phyloP scores from a whole-genome alignment of 2,888 invertebrate species.

The Drosophila setosimentum region DNA sequence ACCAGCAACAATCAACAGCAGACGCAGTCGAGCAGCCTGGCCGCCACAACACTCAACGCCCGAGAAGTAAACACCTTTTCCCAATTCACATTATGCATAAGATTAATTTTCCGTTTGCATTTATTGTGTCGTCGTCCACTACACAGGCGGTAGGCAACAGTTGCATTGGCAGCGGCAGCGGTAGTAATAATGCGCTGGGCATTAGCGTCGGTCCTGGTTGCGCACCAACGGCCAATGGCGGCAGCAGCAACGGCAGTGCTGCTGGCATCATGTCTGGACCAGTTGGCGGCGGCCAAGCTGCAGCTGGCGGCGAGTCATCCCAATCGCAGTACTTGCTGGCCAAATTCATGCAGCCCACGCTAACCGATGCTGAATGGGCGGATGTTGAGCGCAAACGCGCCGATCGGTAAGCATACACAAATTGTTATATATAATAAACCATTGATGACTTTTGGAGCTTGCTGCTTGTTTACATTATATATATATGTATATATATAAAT shows the following conservation, averaged over 20 bases:
- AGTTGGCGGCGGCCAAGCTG: constrained; percentile 58
- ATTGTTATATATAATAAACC: too few relatives aligned
- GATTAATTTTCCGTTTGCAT: constrained; percentile 1
- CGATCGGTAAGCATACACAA: constrained; percentile 85
- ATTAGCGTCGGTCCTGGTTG: constrained; percentile 75
- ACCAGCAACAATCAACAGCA: constrained; percentile 83
- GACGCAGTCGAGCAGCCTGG: constrained; percentile 83
- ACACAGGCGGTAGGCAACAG: constrained; percentile 71
- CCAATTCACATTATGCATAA: neutral
- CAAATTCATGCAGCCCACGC: constrained; percentile 86
- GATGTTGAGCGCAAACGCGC: constrained; percentile 87
- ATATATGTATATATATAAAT: too few relatives aligned
- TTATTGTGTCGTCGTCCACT: constrained; percentile 7
- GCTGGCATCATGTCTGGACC: constrained; percentile 58
- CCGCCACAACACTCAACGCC: constrained; percentile 83
- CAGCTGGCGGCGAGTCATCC: constrained; percentile 67
- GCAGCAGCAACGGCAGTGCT: constrained; percentile 60
- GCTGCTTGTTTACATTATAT: too few relatives aligned
- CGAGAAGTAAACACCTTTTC: constrained; percentile 78
- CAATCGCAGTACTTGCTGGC: constrained; percentile 84
- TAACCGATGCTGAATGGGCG: constrained; percentile 86
- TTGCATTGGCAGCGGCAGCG: constrained; percentile 67
- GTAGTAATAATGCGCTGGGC: constrained; percentile 74
- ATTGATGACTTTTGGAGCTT: too few relatives aligned
- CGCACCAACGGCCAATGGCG: constrained; percentile 64